phyloP scores from a whole-genome alignment of 2,888 invertebrate species.

The Stenoptilia bipunctidactyla region DNA sequence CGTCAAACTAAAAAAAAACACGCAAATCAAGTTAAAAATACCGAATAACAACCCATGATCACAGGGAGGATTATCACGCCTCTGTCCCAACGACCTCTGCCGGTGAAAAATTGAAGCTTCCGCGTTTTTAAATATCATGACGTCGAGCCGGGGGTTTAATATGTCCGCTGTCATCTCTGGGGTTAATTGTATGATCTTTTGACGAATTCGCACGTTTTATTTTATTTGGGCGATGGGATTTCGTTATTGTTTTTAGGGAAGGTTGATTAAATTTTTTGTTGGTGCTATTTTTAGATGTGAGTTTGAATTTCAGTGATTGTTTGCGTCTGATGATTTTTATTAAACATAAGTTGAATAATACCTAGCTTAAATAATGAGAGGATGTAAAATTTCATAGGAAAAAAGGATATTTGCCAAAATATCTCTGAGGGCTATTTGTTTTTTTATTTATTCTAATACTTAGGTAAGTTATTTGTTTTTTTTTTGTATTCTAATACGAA shows the following conservation, averaged over 20 bases:
- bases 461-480: no score
- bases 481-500: no score
- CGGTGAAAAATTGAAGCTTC: conserved; percentile 62
- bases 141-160: conserved; percentile 28
- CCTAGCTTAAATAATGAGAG: no score
- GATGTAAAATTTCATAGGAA: no score
- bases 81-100: neutral
- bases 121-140: conserved; percentile 64
- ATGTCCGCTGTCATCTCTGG: conserved; percentile 22
- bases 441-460: no score
- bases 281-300: neutral
- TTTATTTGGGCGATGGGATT: conserved; percentile 4
- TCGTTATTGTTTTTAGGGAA: conserved; percentile 11
- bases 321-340: no score
- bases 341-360: no score
- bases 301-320: no score
- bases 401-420: no score
- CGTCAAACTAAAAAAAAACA: no score
- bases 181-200: conserved; percentile 34
- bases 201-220: conserved; percentile 20
- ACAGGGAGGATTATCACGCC: neutral
- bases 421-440: no score
- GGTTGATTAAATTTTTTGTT: neutral
- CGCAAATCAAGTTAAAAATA: neutral
- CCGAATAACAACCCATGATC: neutral